These are phyloP conservation scores for Callyntrura sp. DNA, from an alignment of 2,888 invertebrate genomes.

Conservation along the genomic window DNA sequence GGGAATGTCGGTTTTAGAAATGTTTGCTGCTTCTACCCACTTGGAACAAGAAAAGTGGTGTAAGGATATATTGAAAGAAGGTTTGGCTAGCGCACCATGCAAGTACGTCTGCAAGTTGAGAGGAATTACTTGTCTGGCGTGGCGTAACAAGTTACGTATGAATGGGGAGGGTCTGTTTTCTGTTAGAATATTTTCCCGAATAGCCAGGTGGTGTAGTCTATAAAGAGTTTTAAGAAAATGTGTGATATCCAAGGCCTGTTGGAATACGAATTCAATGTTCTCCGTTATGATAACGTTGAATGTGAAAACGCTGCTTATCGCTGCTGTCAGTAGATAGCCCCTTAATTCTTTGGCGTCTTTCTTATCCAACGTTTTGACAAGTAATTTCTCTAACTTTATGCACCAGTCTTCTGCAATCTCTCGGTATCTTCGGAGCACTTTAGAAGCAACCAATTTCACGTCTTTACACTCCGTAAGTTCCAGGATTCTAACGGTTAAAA, in stretches of 20 bases:
- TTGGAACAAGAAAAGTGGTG: constrained; percentile 9
- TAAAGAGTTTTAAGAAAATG: not conserved
- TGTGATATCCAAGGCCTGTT: not conserved
- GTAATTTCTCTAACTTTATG: not conserved
- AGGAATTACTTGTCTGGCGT: constrained; percentile 23
- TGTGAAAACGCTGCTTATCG: not conserved
- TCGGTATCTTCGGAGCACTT: not conserved
- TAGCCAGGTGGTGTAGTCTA: constrained; percentile 23
- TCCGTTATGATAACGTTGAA: constrained; percentile 8
- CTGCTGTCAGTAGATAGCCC: not conserved
- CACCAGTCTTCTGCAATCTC: constrained; percentile 28
- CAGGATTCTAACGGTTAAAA: constrained; percentile 50
- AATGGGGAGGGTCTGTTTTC: not conserved
- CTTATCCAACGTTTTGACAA: not conserved
- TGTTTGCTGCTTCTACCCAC: not conserved
- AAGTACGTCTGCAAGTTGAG: constrained; percentile 15
- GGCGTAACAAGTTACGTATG: constrained; percentile 1
- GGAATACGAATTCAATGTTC: not conserved
- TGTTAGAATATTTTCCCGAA: constrained; percentile 20
- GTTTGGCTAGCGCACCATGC: not conserved
- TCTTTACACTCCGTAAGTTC: constrained; percentile 19
- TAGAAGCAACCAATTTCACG: constrained; percentile 28
- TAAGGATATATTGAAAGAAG: not conserved
- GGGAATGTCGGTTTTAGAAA: not conserved
- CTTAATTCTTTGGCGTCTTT: not conserved